phyloP scores from a whole-genome alignment of 2,797 vertebrate species.

The Epinephelus coioides region DNA sequence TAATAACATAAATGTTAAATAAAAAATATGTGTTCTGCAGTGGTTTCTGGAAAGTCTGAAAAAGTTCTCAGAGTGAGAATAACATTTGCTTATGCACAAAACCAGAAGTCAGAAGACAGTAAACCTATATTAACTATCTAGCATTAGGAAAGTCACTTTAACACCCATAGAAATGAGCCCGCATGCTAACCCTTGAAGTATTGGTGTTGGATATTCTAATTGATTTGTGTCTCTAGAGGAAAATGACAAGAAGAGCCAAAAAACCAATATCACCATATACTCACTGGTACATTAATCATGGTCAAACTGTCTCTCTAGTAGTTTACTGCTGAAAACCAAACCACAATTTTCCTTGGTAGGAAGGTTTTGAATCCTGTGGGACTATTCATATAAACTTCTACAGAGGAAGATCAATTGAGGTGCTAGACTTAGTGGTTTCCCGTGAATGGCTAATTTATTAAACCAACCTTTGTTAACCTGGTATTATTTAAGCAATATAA shows the following conservation, averaged over 20 bases:
- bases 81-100: background rate
- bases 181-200: background rate
- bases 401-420: background rate
- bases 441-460: slow-evolving; percentile 30
- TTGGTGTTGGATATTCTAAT: background rate
- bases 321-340: background rate
- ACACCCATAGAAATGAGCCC: background rate
- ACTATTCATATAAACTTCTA: background rate
- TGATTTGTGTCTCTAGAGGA: slow-evolving; percentile 2
- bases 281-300: slow-evolving; percentile 16
- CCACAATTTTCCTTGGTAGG: background rate
- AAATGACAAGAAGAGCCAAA: background rate
- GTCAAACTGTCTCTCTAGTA: background rate
- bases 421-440: slow-evolving; percentile 11
- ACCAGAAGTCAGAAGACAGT: background rate
- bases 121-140: background rate
- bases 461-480: slow-evolving; percentile 31
- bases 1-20: background rate
- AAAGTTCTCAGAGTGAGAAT: background rate
- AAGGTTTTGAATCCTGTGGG: background rate
- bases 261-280: background rate
- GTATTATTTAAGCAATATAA: slow-evolving; percentile 34
- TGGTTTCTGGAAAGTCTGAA: background rate
- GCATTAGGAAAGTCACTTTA: background rate
- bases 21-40: background rate